These are phyloP conservation scores for Megalops cyprinoides DNA, from an alignment of 2,797 vertebrate species.

Conservation along the genomic window DNA sequence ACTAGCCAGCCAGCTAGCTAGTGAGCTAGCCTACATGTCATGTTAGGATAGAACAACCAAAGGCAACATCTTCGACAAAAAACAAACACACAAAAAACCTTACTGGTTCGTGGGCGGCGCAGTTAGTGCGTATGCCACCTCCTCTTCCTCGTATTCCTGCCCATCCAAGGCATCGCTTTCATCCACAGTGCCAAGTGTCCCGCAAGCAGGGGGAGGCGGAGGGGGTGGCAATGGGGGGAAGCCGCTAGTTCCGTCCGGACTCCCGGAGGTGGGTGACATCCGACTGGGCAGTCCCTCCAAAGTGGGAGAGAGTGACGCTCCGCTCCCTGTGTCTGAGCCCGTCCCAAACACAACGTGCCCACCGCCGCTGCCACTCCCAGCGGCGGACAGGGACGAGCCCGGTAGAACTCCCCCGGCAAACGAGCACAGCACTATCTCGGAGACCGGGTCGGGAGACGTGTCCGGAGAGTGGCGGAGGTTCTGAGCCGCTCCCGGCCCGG, in stretches of 20 bases:
- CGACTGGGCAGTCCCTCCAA: constrained; percentile 24
- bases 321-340: constrained; percentile 31
- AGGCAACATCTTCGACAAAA: background rate
- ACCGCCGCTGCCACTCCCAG: constrained; percentile 23
- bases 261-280: constrained; percentile 36
- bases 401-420: constrained; percentile 27
- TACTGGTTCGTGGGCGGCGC: constrained; percentile 82
- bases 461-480: constrained; percentile 24
- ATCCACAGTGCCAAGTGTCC: constrained; percentile 70
- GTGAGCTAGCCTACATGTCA: background rate
- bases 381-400: constrained; percentile 13
- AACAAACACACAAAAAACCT: constrained; percentile 46
- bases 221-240: constrained; percentile 40
- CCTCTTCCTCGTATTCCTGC: constrained; percentile 81
- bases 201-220: constrained; percentile 46
- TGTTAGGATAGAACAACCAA: background rate
- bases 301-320: constrained; percentile 20
- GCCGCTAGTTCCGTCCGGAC: constrained; percentile 30
- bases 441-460: constrained; percentile 26
- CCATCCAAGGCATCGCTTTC: constrained; percentile 79
- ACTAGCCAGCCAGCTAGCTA: background rate
- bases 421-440: constrained; percentile 21
- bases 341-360: constrained; percentile 28
- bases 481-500: constrained; percentile 2
- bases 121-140: constrained; percentile 80